Percentiles rank a stretch among this genome's conserved stretches.
Evolutionary conservation across 1,140 invertebrate species (phyloP).

Genomic region (Drosophila gunungcola): DNA sequence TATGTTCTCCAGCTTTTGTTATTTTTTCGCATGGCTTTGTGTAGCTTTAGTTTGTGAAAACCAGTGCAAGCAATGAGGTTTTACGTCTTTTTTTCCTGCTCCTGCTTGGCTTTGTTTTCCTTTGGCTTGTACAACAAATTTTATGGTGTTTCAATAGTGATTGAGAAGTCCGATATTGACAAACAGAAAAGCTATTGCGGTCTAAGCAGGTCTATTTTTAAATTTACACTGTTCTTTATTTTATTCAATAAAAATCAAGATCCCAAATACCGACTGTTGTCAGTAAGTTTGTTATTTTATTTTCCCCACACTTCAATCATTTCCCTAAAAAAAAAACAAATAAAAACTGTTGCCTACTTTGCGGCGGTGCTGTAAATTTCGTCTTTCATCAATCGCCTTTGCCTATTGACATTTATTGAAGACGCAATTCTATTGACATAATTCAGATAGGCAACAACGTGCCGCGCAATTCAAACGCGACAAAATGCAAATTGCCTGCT

Average conservation of each 20-base stretch:
- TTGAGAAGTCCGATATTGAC: neutral
- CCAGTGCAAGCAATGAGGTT: conserved; percentile 13
- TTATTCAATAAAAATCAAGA: no score
- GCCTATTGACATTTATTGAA: conserved; percentile 72
- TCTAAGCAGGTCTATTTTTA: no score
- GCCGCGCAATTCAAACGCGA: conserved; percentile 74
- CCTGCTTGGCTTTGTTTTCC: neutral
- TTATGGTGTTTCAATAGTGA: neutral
- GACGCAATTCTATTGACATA: conserved; percentile 76
- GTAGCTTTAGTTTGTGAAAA: conserved; percentile 22
- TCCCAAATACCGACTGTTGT: neutral
- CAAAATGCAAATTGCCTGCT: conserved; percentile 75
- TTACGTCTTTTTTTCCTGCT: neutral
- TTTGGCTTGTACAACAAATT: neutral
- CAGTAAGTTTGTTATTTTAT: conserved; percentile 1
- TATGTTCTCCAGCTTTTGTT: conserved; percentile 8
- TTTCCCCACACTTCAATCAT: conserved; percentile 1
- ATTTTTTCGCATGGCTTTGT: conserved; percentile 5
- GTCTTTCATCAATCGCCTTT: conserved; percentile 34
- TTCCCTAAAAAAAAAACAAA: conserved; percentile 9
- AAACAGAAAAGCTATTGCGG: no score
- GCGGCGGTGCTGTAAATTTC: conserved; percentile 40
- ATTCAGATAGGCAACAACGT: conserved; percentile 79
- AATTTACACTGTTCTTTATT: no score
- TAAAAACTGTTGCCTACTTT: conserved; percentile 20